Conservation (phyloP, 2,888 invertebrate genomes). For the Dolichopus griseipennis region DNA sequence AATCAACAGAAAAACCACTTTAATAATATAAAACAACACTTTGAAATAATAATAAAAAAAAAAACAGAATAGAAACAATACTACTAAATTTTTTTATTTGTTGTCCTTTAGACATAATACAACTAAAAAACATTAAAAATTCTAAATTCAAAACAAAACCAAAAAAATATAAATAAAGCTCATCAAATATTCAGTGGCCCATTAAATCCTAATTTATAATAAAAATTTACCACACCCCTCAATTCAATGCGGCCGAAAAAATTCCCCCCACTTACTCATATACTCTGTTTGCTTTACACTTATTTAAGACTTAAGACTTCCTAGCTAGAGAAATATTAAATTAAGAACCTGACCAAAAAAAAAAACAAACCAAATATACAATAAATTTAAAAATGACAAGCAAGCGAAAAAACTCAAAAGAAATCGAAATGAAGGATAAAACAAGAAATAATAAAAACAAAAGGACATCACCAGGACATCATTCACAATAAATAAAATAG, state of each 20-base stretch:
- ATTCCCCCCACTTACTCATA: too few relatives aligned
- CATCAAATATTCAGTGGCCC: constrained; percentile 10
- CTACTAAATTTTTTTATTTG: too few relatives aligned
- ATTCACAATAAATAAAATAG: neutral
- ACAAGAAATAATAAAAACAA: neutral
- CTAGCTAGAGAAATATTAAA: neutral
- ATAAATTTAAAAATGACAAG: neutral
- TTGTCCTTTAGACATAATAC: too few relatives aligned
- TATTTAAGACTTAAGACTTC: too few relatives aligned
- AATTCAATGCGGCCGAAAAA: too few relatives aligned
- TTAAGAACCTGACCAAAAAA: neutral
- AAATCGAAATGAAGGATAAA: neutral
- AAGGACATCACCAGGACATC: constrained; percentile 4
- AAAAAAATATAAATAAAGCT: neutral
- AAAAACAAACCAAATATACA: neutral
- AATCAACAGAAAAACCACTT: too few relatives aligned
- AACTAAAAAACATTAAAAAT: too few relatives aligned
- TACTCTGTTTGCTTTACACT: too few relatives aligned
- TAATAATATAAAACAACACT: too few relatives aligned
- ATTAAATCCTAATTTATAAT: constrained; percentile 11
- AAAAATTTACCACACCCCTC: neutral
- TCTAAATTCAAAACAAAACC: neutral
- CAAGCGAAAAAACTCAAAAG: too few relatives aligned
- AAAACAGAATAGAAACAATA: too few relatives aligned
- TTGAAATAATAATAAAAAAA: too few relatives aligned